Evolutionary conservation across 2,888 invertebrate species (phyloP).

Genomic region (Gnatocerus cornutus): DNA sequence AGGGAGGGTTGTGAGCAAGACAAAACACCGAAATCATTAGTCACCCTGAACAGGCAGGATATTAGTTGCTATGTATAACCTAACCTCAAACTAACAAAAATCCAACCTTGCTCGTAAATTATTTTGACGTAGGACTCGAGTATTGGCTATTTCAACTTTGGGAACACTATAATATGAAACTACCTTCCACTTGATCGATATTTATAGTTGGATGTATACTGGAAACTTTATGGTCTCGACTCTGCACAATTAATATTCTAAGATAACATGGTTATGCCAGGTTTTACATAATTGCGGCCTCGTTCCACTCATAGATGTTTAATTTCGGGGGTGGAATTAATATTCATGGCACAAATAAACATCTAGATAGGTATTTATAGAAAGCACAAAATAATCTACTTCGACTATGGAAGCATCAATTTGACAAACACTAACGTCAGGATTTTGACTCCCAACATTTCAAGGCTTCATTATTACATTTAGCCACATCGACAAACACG

Average conservation of each 20-base stretch:
- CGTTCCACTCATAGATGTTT: slow-evolving; percentile 42
- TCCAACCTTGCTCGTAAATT: slow-evolving; percentile 70
- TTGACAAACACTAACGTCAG: background rate
- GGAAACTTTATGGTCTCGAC: slow-evolving; percentile 48
- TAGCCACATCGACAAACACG: no score
- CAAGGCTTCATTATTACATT: no score
- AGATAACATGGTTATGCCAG: slow-evolving; percentile 52
- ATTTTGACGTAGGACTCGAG: slow-evolving; percentile 70
- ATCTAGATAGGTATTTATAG: slow-evolving; percentile 52
- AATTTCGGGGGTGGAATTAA: slow-evolving; percentile 49
- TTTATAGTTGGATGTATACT: slow-evolving; percentile 49
- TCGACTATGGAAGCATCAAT: slow-evolving; percentile 20
- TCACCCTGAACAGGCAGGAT: slow-evolving; percentile 70
- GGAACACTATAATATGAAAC: slow-evolving; percentile 58
- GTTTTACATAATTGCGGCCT: slow-evolving; percentile 52
- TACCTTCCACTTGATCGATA: slow-evolving; percentile 64
- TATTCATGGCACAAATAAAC: slow-evolving; percentile 53
- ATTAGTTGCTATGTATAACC: slow-evolving; percentile 70
- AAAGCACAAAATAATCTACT: slow-evolving; percentile 33
- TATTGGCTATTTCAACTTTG: slow-evolving; percentile 65
- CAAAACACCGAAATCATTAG: slow-evolving; percentile 71
- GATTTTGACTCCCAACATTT: no score
- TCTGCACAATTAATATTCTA: slow-evolving; percentile 51
- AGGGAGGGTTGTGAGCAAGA: slow-evolving; percentile 58
- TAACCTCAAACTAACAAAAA: slow-evolving; percentile 70